Percentiles rank a stretch among this genome's conserved stretches.
These are phyloP conservation scores for Rhinoptilus africanus DNA, from an alignment of 2,113 vertebrate genomes.

Conservation along the genomic window DNA sequence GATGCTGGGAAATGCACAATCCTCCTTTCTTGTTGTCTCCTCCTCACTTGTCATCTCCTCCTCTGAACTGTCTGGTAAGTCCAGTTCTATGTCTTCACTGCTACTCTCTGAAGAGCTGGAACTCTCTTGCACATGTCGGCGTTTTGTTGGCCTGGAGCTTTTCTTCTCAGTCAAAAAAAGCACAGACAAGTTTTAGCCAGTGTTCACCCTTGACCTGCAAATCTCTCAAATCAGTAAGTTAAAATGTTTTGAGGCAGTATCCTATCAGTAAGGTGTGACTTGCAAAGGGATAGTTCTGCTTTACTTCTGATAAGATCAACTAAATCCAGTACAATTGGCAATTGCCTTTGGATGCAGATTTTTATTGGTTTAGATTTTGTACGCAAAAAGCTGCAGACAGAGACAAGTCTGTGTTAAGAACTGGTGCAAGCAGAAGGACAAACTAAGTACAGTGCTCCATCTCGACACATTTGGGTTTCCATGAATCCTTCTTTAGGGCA, in stretches of 20 bases:
- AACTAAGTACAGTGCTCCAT: not conserved
- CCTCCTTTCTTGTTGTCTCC: not conserved
- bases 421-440: not conserved
- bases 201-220: not conserved
- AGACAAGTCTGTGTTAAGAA: not conserved
- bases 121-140: not conserved
- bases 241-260: not conserved
- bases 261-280: not conserved
- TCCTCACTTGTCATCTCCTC: not conserved
- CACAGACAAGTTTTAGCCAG: not conserved
- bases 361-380: not conserved
- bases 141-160: not conserved
- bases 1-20: conserved; percentile 57
- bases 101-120: conserved; percentile 11
- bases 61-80: not conserved
- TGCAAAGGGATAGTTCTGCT: not conserved
- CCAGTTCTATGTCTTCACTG: conserved; percentile 44
- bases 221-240: not conserved
- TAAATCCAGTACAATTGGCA: not conserved
- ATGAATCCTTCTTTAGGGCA: not conserved
- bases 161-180: not conserved
- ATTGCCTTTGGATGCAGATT: not conserved
- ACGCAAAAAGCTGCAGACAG: not conserved
- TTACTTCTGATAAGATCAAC: not conserved
- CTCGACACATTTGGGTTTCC: not conserved